A percentile compares a stretch with the other conserved stretches of the same genome.
Conservation (phyloP, 2,888 invertebrate species). For the Heliconius aoede region DNA sequence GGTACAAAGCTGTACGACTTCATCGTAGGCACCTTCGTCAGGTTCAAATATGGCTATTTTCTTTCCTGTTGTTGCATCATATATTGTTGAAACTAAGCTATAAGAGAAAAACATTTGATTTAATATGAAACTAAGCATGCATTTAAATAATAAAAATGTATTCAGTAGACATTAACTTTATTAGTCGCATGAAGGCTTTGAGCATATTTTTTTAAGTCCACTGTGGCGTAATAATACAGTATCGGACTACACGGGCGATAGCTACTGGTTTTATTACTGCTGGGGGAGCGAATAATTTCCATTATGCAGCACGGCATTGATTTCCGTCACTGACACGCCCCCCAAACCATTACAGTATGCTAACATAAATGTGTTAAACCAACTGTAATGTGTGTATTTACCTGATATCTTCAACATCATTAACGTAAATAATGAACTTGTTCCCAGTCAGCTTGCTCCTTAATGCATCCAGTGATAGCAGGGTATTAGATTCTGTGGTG, state of each 20-base stretch:
- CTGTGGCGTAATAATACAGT: neutral
- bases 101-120: neutral
- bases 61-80: conserved; percentile 75
- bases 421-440: conserved; percentile 71
- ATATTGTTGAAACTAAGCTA: conserved; percentile 87
- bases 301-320: too few relatives aligned
- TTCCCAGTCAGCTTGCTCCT: conserved; percentile 74
- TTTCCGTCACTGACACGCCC: too few relatives aligned
- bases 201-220: neutral
- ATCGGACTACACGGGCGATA: neutral
- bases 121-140: too few relatives aligned
- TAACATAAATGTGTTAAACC: too few relatives aligned
- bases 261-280: neutral
- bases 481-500: conserved; percentile 65
- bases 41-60: conserved; percentile 80
- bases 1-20: conserved; percentile 83
- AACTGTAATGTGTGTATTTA: conserved; percentile 48
- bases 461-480: conserved; percentile 76
- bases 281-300: too few relatives aligned
- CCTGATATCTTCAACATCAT: conserved; percentile 71
- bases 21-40: conserved; percentile 81
- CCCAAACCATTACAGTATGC: too few relatives aligned
- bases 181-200: too few relatives aligned
- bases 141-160: too few relatives aligned
- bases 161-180: too few relatives aligned